Conservation (phyloP, 2,113 vertebrate species). For the Callaeas wilsoni region DNA sequence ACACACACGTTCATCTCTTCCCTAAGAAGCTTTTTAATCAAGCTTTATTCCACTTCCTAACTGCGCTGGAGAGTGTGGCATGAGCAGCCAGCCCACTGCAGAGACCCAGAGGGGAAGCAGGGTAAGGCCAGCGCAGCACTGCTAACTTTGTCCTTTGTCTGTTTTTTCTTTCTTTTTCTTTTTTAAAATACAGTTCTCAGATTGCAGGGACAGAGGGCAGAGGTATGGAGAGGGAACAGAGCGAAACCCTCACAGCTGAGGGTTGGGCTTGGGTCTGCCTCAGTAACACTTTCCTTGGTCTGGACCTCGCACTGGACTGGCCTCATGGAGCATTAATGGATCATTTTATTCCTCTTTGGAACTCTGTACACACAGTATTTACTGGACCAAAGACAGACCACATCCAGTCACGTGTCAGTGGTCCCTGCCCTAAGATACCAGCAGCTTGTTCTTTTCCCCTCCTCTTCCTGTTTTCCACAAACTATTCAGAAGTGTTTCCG, state of each 20-base stretch:
- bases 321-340: accelerated
- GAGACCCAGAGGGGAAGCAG: neutral
- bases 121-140: neutral
- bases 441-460: neutral
- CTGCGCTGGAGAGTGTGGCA: accelerated
- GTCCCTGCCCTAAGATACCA: neutral
- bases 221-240: accelerated
- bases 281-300: accelerated
- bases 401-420: accelerated
- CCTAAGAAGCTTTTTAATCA: neutral
- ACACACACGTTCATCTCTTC: accelerated
- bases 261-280: neutral
- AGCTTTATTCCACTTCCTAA: neutral
- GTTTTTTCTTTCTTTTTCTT: too few species aligned
- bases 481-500: accelerated
- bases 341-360: accelerated
- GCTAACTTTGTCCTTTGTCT: neutral
- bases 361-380: accelerated
- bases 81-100: neutral
- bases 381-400: neutral
- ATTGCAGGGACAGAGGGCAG: neutral
- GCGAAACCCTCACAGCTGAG: neutral
- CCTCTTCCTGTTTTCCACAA: neutral
- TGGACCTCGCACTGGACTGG: accelerated
- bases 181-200: neutral